Evolutionary conservation across 2,888 invertebrate species (phyloP).

Genomic region (Agrochola circellaris): DNA sequence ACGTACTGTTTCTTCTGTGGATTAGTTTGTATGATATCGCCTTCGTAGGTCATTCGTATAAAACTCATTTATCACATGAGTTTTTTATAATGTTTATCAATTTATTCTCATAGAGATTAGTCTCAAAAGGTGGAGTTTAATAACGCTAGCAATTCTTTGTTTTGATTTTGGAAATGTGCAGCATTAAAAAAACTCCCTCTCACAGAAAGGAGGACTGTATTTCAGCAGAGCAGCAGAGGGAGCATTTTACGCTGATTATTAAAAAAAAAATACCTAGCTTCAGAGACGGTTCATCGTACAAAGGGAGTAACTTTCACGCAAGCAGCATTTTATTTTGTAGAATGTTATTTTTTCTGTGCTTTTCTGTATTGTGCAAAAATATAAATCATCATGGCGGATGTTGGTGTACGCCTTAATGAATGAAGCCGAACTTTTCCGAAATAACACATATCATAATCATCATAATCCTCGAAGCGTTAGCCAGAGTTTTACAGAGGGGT

Average conservation of each 20-base stretch:
- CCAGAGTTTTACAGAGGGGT: too few relatives aligned
- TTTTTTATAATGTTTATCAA: background rate
- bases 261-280: background rate
- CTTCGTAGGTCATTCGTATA: background rate
- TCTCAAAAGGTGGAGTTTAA: background rate
- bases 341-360: background rate
- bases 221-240: too few relatives aligned
- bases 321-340: background rate
- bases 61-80: background rate
- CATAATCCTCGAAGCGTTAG: too few relatives aligned
- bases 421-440: background rate
- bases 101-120: background rate
- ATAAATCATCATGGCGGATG: background rate
- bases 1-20: background rate
- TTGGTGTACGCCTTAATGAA: background rate
- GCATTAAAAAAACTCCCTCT: too few relatives aligned
- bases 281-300: background rate
- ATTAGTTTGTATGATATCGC: background rate
- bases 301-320: background rate
- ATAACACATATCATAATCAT: background rate
- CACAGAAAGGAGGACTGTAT: background rate
- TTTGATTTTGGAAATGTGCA: background rate
- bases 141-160: background rate
- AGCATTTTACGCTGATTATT: background rate
- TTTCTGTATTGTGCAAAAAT: background rate